Base-by-base conservation (phyloP, 2,888 invertebrate genomes). In the Leptinotarsa haldemani region DNA sequence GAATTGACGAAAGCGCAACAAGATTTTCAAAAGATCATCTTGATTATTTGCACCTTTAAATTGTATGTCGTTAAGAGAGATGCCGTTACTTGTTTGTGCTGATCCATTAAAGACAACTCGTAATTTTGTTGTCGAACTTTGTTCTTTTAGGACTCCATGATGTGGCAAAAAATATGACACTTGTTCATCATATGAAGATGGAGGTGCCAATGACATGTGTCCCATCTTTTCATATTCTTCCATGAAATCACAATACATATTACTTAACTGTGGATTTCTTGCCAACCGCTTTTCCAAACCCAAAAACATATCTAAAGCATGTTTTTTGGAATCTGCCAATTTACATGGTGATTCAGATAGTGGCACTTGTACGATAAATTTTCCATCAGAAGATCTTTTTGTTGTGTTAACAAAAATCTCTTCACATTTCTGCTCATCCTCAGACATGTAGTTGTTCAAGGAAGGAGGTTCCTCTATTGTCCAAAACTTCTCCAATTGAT, bases 201-300 rank as follows among this genome's bases (percentile, higher is more conserved):
- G 1, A 46, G n/a, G 15, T 53, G 4, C 20, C 47, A 65, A 50
- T 3, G 66, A 40, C 77, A 77, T 77, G 67, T 77, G 77, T 9
- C 74, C 72, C 48, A 77, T 58, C 46, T 2, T 25, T 16, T 53
- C 15, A 65, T 77, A 77, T 65, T 77, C 77, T 13, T 68, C 58
- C 63, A 77, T 74, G 65, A 77, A 77, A 7, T 74, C 63, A n/a
- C 46, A 22, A 58, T 77, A 77, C 30, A 65, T 56, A 46, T 73
- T 18, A 50, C 73, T 70, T 3, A 74, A 69, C 53, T 68, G 30
- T 4, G n/a, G 25, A 72, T 69, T 58, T 40, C 50, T 65, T 4
- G 13, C n/a, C 16, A 77, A 69, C 48, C 67, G 22, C 56, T 58
- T 74, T 74, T 76, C 70, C 18, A 63, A 74, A 68, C 18, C 15